These are phyloP conservation scores for Drosophila trapezifrons DNA, from an alignment of 1,140 invertebrate genomes.

Conservation along the genomic window DNA sequence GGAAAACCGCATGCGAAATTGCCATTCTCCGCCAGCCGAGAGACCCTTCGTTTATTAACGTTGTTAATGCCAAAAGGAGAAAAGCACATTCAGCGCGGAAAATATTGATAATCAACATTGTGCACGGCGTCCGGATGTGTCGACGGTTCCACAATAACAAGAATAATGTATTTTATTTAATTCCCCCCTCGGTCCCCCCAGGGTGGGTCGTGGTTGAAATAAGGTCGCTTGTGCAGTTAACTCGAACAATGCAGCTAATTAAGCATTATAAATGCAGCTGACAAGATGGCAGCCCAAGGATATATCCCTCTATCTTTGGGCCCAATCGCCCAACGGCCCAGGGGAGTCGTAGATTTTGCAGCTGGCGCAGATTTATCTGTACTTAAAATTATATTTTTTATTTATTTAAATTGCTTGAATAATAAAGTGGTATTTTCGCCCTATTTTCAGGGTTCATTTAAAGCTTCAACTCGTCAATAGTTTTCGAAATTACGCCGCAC, in stretches of 20 bases:
- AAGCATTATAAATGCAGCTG: slow-evolving; percentile 72
- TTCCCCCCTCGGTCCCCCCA: slow-evolving; percentile 19
- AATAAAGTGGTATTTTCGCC: not conserved
- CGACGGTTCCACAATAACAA: slow-evolving; percentile 58
- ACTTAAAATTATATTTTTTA: slow-evolving; percentile 4
- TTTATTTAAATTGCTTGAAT: slow-evolving; percentile 31
- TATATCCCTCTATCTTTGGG: slow-evolving; percentile 16
- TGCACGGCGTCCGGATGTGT: slow-evolving; percentile 23
- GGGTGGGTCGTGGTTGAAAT: slow-evolving; percentile 12
- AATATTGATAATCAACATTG: slow-evolving; percentile 69
- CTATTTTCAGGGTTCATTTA: not conserved
- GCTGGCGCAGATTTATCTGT: slow-evolving; percentile 4
- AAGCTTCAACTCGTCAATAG: slow-evolving; percentile 6
- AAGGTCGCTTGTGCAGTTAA: slow-evolving; percentile 65
- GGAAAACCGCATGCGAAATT: slow-evolving; percentile 53
- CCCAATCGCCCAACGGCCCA: not conserved
- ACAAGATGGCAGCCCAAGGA: slow-evolving; percentile 26
- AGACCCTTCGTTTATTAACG: slow-evolving; percentile 41
- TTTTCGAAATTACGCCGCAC: slow-evolving; percentile 23
- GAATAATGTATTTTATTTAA: slow-evolving; percentile 71
- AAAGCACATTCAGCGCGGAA: slow-evolving; percentile 32
- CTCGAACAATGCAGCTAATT: slow-evolving; percentile 76
- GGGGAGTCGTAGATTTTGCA: slow-evolving; percentile 37
- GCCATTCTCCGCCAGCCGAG: slow-evolving; percentile 26
- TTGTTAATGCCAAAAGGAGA: slow-evolving; percentile 49